Percentiles rank a stretch among this genome's conserved stretches.
Evolutionary conservation across 2,888 invertebrate species (phyloP).

Genomic region (Ferdinandea cuprea): DNA sequence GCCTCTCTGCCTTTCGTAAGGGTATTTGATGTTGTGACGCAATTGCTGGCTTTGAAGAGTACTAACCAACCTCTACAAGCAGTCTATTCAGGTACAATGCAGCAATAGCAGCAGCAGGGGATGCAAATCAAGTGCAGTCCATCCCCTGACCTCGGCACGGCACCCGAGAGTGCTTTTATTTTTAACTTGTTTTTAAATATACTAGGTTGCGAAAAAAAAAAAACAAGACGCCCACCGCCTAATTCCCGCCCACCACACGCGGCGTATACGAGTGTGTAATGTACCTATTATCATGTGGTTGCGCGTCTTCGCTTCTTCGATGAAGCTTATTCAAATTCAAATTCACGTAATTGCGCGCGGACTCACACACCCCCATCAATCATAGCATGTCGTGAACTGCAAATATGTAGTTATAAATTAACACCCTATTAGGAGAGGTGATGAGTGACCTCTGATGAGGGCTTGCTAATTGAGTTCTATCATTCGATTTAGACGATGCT

Average conservation of each 20-base stretch:
- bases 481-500: slow-evolving; percentile 33
- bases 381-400: background rate
- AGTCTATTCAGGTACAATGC: slow-evolving; percentile 55
- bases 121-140: slow-evolving; percentile 57
- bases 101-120: too few species aligned
- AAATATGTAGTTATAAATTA: slow-evolving; percentile 30
- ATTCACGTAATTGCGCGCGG: slow-evolving; percentile 25
- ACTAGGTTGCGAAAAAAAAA: slow-evolving; percentile 39
- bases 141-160: slow-evolving; percentile 10
- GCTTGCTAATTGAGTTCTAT: slow-evolving; percentile 50
- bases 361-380: slow-evolving; percentile 6
- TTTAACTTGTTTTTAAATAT: slow-evolving; percentile 48
- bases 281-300: background rate
- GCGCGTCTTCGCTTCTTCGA: slow-evolving; percentile 5
- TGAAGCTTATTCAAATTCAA: slow-evolving; percentile 28
- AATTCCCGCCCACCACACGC: background rate
- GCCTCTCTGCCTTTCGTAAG: slow-evolving; percentile 43
- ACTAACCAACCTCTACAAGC: slow-evolving; percentile 46
- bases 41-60: slow-evolving; percentile 53
- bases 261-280: background rate
- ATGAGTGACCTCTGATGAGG: slow-evolving; percentile 52
- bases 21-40: slow-evolving; percentile 56
- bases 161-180: slow-evolving; percentile 32
- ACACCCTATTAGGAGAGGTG: slow-evolving; percentile 44
- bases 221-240: slow-evolving; percentile 52